Evolutionary conservation across 2,797 vertebrate genomes (phyloP), one percentile per base, ranked within the genome.

Genomic region (Emydoidea blandingii): DNA sequence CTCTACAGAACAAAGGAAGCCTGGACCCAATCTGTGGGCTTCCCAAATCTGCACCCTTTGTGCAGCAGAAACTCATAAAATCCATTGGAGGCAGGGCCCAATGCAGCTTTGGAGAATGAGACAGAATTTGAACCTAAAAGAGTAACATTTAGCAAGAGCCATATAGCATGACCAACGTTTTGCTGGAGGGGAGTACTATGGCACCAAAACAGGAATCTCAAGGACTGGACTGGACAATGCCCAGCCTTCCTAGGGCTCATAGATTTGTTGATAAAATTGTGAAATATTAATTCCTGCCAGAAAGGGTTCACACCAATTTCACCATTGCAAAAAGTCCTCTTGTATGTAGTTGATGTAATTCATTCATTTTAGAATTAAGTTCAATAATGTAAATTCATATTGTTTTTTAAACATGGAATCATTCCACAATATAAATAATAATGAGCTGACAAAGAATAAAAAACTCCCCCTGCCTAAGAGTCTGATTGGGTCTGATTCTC

Each of bases 401-500:
- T 25, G 12, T 76, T 76, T 47, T 76, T 76, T 29, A 41, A 47
- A 76, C 7, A 12, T 76, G 25, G 72, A 76, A 29, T 29, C 15
- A 8, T 49, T 78, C 44, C 27, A 47, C 14, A 29, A 7, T 29
- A 47, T 29, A 76, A 41, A 76, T 93, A 49, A 10, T 3, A 44
- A 49, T 49, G 25, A 57, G 34, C 25, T 91, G 89, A n/a, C 0
- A 1, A 85, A 81, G 34, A 49, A 82, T 57, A 44, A 59, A 82
- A 68, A 57, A 82, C 41, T 76, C 29, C 31, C 16, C 5, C 41
- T 81, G 86, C 87, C 83, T 79, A 94, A 80, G 53, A 34, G 41
- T 91, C 85, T 72, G 50, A 44, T 1, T 90, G 29, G 47, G 56
- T 87, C 79, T 86, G 44, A 44, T 87, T 96, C 96, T 89, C 90